phyloP scores from a whole-genome alignment of 2,113 vertebrate genomes.

The Charadrius vociferus region DNA sequence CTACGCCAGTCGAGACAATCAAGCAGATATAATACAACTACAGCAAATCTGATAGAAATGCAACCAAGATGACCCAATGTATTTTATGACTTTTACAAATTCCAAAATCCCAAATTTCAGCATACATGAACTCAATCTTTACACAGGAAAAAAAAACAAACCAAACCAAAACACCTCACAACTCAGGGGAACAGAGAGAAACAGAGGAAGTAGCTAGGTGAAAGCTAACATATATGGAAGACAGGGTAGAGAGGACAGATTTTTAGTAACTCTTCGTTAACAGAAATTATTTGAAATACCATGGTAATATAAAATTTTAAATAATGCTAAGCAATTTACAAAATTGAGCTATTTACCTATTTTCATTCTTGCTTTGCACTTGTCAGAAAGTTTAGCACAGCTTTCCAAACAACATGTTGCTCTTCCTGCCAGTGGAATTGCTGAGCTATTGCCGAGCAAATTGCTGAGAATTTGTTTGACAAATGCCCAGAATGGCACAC shows the following conservation, averaged over 20 bases:
- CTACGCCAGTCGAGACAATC: background rate
- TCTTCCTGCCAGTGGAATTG: background rate
- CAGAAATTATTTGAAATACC: background rate
- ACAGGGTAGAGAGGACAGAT: background rate
- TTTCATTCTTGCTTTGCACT: background rate
- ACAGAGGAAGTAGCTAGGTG: background rate
- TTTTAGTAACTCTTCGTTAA: background rate
- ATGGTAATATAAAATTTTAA: background rate
- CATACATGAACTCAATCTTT: background rate
- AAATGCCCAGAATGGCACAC: background rate
- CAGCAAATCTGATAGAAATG: background rate
- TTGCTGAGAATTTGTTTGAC: background rate
- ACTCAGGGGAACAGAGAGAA: background rate
- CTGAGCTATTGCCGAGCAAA: background rate
- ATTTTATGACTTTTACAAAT: background rate
- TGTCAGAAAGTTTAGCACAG: background rate
- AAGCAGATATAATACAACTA: background rate
- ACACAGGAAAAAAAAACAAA: background rate
- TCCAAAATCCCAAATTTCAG: background rate
- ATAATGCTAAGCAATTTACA: background rate
- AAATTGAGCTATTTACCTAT: background rate
- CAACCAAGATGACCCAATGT: background rate
- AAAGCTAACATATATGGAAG: background rate
- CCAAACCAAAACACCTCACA: background rate
- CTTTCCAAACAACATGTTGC: background rate